phyloP scores from a whole-genome alignment of 2,113 vertebrate species.

The Theristicus caerulescens region DNA sequence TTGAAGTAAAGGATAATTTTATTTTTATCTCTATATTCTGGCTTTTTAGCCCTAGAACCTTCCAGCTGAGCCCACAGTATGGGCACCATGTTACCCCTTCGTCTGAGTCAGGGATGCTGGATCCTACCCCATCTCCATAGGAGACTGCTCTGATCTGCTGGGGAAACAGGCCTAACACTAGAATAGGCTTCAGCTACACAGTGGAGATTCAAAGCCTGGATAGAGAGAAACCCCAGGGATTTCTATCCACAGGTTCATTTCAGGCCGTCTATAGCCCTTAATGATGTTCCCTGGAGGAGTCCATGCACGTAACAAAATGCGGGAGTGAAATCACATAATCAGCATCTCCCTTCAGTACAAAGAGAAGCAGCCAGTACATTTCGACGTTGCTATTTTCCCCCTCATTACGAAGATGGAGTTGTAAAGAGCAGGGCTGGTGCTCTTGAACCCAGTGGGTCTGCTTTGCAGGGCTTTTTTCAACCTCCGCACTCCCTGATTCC shows the following conservation, averaged over 20 bases:
- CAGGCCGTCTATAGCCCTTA: background rate
- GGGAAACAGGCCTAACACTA: background rate
- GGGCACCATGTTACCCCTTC: background rate
- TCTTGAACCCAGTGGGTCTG: background rate
- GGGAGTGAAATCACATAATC: background rate
- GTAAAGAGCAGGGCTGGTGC: background rate
- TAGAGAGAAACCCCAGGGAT: background rate
- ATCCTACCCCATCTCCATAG: background rate
- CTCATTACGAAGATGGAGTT: background rate
- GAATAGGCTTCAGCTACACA: background rate
- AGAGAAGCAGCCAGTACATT: background rate
- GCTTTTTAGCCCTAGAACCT: background rate
- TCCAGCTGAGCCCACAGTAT: background rate
- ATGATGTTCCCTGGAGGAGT: background rate
- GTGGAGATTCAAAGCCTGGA: background rate
- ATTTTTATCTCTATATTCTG: background rate
- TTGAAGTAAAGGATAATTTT: background rate
- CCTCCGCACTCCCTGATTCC: background rate
- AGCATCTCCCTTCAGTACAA: background rate
- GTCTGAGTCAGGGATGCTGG: background rate
- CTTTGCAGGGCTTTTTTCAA: background rate
- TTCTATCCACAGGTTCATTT: background rate
- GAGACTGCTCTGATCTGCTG: background rate
- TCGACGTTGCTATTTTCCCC: background rate
- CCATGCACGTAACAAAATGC: rapidly evolving